Conservation (phyloP, 1,140 invertebrate genomes). For the Eriocheir sinensis region DNA sequence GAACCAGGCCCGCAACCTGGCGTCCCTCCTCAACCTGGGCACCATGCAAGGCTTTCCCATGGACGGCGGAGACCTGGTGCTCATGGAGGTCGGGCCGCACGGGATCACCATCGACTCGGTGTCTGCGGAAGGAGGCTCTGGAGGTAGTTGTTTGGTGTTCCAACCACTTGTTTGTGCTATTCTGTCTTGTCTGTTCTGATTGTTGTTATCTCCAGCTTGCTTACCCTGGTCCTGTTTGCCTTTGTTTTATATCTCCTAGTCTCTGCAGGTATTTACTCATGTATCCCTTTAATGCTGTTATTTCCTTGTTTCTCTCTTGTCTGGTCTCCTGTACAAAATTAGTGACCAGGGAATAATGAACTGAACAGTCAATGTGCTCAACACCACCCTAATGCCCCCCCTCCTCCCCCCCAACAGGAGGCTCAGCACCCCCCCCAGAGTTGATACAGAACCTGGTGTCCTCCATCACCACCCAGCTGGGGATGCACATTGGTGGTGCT, state of each 20-base stretch:
- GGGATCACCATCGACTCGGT: slow-evolving; percentile 85
- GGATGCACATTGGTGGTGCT: slow-evolving; percentile 80
- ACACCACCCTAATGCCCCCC: neutral
- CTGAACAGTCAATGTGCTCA: no score
- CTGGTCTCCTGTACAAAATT: no score
- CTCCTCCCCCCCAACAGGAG: slow-evolving; percentile 79
- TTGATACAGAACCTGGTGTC: slow-evolving; percentile 86
- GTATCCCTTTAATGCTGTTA: no score
- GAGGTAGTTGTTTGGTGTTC: slow-evolving; percentile 80
- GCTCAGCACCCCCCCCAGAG: slow-evolving; percentile 82
- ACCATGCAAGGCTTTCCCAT: slow-evolving; percentile 71
- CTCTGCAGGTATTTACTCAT: no score
- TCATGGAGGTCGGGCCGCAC: slow-evolving; percentile 88
- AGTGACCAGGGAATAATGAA: no score
- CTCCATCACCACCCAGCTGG: slow-evolving; percentile 83
- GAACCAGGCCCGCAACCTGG: slow-evolving; percentile 49
- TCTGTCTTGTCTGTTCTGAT: neutral
- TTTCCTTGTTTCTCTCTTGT: no score
- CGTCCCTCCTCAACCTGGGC: slow-evolving; percentile 57
- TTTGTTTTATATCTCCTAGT: no score
- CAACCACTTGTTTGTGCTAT: no score
- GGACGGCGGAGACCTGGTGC: slow-evolving; percentile 84
- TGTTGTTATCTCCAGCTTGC: no score
- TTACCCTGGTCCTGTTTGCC: no score
- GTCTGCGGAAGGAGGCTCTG: slow-evolving; percentile 81